phyloP scores from a whole-genome alignment of 2,113 vertebrate species.

The Electrona antarctica region DNA sequence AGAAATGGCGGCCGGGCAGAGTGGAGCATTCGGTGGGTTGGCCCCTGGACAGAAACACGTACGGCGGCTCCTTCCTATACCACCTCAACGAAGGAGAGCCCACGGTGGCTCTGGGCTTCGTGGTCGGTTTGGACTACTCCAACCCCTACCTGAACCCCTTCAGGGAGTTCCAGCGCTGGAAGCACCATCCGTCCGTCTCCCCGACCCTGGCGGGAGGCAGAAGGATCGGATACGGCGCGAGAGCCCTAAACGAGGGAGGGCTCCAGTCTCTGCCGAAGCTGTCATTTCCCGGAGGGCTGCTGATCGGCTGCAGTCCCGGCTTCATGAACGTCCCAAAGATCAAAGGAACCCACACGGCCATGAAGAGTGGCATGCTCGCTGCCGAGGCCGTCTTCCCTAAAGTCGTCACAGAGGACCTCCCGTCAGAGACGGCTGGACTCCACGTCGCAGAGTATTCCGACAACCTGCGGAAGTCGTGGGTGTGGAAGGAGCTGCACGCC shows the following conservation, averaged over 20 bases:
- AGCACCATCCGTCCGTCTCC: conserved; percentile 89
- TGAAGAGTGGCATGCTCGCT: conserved; percentile 96
- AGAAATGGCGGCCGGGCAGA: conserved; percentile 92
- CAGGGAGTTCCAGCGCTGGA: conserved; percentile 96
- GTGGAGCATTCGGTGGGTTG: conserved; percentile 97
- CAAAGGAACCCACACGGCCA: conserved; percentile 97
- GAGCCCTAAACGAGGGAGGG: conserved; percentile 95
- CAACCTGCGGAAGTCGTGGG: conserved; percentile 87
- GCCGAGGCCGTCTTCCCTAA: conserved; percentile 91
- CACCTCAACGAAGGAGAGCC: conserved; percentile 95
- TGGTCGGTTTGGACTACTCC: conserved; percentile 96
- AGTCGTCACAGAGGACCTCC: conserved; percentile 81
- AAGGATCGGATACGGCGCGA: conserved; percentile 92
- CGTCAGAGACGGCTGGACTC: conserved; percentile 88
- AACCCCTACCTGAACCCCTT: conserved; percentile 96
- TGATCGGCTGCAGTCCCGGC: conserved; percentile 96
- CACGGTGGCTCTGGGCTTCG: conserved; percentile 92
- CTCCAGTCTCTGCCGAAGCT: conserved; percentile 94
- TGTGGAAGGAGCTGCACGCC: conserved; percentile 91
- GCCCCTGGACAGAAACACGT: conserved; percentile 92
- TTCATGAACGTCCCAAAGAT: conserved; percentile 99
- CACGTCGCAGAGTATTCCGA: conserved; percentile 89
- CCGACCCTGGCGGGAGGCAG: conserved; percentile 89
- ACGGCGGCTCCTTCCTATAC: conserved; percentile 96
- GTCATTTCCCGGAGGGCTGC: conserved; percentile 92